Base-by-base conservation (phyloP, 2,888 invertebrate genomes). In the Octonoba sinensis region DNA sequence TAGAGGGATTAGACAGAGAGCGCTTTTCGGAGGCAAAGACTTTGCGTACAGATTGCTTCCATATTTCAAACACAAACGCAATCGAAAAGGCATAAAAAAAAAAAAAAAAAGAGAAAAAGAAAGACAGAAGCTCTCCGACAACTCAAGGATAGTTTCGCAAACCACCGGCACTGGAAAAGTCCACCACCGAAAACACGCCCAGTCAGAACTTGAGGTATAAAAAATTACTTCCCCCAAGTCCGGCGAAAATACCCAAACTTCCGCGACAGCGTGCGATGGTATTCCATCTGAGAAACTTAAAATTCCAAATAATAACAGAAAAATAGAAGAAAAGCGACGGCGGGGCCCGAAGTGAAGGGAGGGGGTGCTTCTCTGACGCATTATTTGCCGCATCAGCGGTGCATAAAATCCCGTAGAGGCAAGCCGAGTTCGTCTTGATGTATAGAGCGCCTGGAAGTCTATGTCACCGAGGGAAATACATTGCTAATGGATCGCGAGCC, bases 331-430 rank as follows among this genome's bases (percentile, higher is more conserved):
- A 13, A 47, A 6, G 36, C 18, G 18, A 22, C 6, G 24, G 27
- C 20, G 27, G 15, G 22, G 13, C 22, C n/a, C 20, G 15, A 27
- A 22, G 59, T 27, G 0, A 22, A 8, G 56, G 49, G 24, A 6
- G 22, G 47, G 54, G 51, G 54, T 18, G 27, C 46, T 27, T 56
- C 70, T 59, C 60, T n/a, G 73, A 62, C 67, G 72, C 79, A 81
- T 81, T 81, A 81, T 81, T 81, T 81, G 67, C 79, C 79, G 79
- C 79, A 81, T 73, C 79, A 81, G 24, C 79, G 79, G 79, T 81
- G 79, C 79, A 81, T 81, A 81, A 81, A 81, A 81, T 81, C 79
- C 79, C 79, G 73, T 69, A 49, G 79, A 81, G 79, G 57, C 12
- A 62, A 62, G 62, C 62, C 44, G 65, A 66, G 59, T 66, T 46